Conservation (phyloP, 2,888 invertebrate genomes). For the Zeuzera pyrina region DNA sequence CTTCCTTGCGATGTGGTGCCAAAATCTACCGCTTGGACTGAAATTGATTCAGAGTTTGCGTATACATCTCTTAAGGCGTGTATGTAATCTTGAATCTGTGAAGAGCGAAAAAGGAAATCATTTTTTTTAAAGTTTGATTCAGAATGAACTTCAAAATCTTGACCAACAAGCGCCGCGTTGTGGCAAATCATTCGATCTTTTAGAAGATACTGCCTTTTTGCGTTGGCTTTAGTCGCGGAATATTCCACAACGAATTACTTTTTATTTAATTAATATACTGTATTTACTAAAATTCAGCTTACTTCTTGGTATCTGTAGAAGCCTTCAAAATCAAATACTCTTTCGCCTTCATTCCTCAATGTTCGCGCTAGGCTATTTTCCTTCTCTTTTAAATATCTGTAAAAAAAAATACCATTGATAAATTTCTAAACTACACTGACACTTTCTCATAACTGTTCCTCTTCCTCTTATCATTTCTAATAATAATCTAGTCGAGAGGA, state of each 20-base stretch:
- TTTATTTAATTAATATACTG: background rate
- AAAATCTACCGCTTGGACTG: constrained; percentile 30
- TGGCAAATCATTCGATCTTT: too few species aligned
- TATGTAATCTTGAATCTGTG: constrained; percentile 42
- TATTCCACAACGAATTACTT: background rate
- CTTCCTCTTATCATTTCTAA: too few species aligned
- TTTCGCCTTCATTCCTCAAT: constrained; percentile 10
- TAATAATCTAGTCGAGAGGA: too few species aligned
- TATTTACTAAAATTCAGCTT: constrained; percentile 15
- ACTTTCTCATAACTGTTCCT: too few species aligned
- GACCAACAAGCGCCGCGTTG: too few species aligned
- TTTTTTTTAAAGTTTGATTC: too few species aligned
- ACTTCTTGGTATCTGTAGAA: constrained; percentile 45
- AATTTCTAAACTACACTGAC: too few species aligned
- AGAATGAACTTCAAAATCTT: too few species aligned
- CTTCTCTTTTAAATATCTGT: constrained; percentile 30
- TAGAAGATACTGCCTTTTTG: too few species aligned
- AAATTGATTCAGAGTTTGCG: constrained; percentile 20
- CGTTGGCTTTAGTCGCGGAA: too few species aligned
- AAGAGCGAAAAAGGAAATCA: too few species aligned
- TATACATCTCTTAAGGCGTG: constrained; percentile 23
- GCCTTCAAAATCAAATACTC: constrained; percentile 29
- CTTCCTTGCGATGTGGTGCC: constrained; percentile 36
- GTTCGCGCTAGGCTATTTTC: constrained; percentile 14
- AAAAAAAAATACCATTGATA: too few species aligned